These are phyloP conservation scores for Lacerta agilis DNA, from an alignment of 2,797 vertebrate genomes.

Conservation along the genomic window DNA sequence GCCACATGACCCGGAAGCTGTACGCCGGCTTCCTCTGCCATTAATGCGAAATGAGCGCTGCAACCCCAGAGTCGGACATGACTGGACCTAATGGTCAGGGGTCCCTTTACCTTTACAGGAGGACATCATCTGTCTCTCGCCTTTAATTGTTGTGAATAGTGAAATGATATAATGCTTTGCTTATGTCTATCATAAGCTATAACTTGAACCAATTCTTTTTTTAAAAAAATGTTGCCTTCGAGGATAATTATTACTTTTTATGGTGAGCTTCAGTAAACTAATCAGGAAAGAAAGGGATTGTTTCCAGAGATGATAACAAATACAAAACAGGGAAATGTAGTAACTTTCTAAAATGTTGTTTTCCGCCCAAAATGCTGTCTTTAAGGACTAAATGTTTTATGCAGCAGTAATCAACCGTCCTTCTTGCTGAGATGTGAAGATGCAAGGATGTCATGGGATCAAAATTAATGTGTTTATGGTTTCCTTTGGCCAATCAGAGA, in stretches of 20 bases:
- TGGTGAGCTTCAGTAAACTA: neutral
- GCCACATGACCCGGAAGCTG: no score
- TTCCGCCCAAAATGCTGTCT: conserved; percentile 45
- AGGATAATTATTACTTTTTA: neutral
- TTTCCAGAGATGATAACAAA: neutral
- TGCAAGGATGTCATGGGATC: conserved; percentile 33
- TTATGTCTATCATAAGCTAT: neutral
- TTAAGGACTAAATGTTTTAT: conserved; percentile 50
- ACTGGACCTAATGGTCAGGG: no score
- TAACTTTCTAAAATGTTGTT: neutral
- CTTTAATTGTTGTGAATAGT: neutral
- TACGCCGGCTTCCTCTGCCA: no score
- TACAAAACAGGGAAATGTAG: neutral
- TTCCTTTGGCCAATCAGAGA: conserved; percentile 34
- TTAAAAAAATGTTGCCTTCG: neutral
- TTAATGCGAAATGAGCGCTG: no score
- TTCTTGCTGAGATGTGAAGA: conserved; percentile 58
- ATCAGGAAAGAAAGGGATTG: neutral
- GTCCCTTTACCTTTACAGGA: no score
- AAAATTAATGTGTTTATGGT: conserved; percentile 59
- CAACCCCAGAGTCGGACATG: no score
- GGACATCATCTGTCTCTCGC: no score
- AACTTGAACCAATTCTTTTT: neutral
- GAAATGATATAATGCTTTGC: neutral
- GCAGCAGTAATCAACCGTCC: conserved; percentile 44